Evolutionary conservation across 1,140 invertebrate species (phyloP).

Genomic region (Caenorhabditis latens): DNA sequence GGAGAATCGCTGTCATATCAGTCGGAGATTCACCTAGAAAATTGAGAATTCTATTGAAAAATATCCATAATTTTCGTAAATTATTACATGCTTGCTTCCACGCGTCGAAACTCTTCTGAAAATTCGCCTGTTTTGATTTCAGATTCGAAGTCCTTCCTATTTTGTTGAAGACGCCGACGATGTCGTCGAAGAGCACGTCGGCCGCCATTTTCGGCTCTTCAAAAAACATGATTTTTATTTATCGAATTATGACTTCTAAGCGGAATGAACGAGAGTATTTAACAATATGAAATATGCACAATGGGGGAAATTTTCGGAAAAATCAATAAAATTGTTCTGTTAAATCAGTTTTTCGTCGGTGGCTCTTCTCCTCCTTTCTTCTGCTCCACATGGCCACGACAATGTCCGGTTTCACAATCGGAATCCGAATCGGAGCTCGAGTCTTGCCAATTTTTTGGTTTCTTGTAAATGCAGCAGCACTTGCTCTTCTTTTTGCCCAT

Average conservation of each 20-base stretch:
- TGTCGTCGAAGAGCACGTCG: conserved; percentile 22
- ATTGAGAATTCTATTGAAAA: not conserved
- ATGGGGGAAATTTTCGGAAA: not conserved
- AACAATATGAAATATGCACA: not conserved
- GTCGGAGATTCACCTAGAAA: not conserved
- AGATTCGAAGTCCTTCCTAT: conserved; percentile 29
- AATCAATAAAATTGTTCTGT: not conserved
- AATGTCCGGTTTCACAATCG: conserved; percentile 63
- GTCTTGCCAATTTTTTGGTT: conserved; percentile 67
- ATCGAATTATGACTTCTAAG: not conserved
- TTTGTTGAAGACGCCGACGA: conserved; percentile 34
- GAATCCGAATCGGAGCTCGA: conserved; percentile 59
- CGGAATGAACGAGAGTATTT: not conserved
- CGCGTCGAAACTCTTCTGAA: conserved; percentile 20
- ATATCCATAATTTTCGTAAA: too few relatives aligned
- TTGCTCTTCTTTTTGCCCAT: conserved; percentile 66
- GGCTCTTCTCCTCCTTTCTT: not conserved
- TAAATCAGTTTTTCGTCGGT: not conserved
- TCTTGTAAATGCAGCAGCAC: conserved; percentile 69
- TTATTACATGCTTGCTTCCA: conserved; percentile 9
- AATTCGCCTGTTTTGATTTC: conserved; percentile 36
- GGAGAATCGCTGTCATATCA: not conserved
- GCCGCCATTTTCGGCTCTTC: not conserved
- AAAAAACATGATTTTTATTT: not conserved
- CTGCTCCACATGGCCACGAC: conserved; percentile 49